These are phyloP conservation scores for Prosopocoilus inquinatus DNA, from an alignment of 2,888 invertebrate species.

Conservation along the genomic window DNA sequence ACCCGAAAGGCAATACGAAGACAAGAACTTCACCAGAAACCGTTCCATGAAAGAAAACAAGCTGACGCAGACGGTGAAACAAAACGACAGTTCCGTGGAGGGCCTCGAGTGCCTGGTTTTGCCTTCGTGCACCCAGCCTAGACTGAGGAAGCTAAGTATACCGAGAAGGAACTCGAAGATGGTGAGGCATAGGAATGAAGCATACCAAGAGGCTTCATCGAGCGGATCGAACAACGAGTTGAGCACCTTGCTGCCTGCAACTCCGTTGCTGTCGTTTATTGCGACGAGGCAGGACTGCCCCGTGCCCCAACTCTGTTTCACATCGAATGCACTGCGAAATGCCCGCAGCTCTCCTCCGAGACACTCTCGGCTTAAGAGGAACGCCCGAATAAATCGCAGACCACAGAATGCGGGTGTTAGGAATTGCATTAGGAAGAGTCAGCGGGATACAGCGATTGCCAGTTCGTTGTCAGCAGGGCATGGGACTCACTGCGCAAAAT, in stretches of 20 bases:
- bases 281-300: slow-evolving; percentile 60
- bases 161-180: slow-evolving; percentile 44
- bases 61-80: slow-evolving; percentile 38
- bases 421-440: slow-evolving; percentile 21
- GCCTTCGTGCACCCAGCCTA: slow-evolving; percentile 47
- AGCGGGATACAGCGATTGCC: slow-evolving; percentile 47
- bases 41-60: slow-evolving; percentile 41
- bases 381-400: slow-evolving; percentile 41
- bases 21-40: slow-evolving; percentile 29
- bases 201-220: slow-evolving; percentile 55
- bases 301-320: slow-evolving; percentile 4
- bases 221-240: slow-evolving; percentile 64
- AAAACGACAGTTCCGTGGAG: slow-evolving; percentile 37
- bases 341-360: slow-evolving; percentile 26
- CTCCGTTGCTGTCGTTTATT: slow-evolving; percentile 62
- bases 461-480: slow-evolving; percentile 48
- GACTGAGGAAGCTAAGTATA: slow-evolving; percentile 29
- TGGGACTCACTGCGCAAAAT: slow-evolving; percentile 70
- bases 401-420: slow-evolving; percentile 41
- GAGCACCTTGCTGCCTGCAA: slow-evolving; percentile 62
- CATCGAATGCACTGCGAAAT: slow-evolving; percentile 10
- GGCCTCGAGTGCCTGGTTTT: slow-evolving; percentile 47
- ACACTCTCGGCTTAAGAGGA: slow-evolving; percentile 33
- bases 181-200: slow-evolving; percentile 46
- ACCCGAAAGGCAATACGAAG: slow-evolving; percentile 24